Conservation (phyloP, 2,113 vertebrate species). For the Clarias gariepinus region DNA sequence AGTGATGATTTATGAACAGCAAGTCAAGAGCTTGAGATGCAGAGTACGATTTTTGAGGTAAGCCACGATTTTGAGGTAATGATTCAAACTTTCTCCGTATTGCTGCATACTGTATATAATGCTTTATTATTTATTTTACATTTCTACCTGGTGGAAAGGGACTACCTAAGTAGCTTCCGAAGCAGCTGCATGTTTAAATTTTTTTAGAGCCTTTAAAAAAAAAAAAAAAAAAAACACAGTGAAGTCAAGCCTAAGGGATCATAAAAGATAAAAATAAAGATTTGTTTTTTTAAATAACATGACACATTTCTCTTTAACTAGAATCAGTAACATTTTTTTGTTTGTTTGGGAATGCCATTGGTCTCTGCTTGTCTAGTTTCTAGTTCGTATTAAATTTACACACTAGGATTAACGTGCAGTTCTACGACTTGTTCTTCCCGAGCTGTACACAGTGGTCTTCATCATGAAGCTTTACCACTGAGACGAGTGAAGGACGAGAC, state of each 20-base stretch:
- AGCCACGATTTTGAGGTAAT: not conserved
- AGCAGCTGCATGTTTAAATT: not conserved
- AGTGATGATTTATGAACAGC: too few species aligned
- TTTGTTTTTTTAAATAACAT: not conserved
- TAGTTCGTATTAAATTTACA: constrained; percentile 53
- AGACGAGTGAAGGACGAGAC: constrained; percentile 1
- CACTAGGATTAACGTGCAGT: constrained; percentile 39
- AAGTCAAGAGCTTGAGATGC: not conserved
- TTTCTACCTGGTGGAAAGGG: not conserved
- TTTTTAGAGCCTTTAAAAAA: not conserved
- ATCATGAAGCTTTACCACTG: not conserved
- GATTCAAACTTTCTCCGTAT: not conserved
- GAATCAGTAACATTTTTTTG: not conserved
- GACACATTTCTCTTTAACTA: not conserved
- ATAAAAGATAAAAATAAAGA: not conserved
- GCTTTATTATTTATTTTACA: too few species aligned
- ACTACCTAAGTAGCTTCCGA: not conserved
- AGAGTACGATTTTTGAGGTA: not conserved
- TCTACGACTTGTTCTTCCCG: not conserved
- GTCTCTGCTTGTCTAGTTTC: constrained; percentile 31
- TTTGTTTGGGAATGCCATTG: not conserved
- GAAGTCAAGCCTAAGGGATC: not conserved
- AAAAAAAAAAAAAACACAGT: too few species aligned
- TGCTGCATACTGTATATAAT: not conserved
- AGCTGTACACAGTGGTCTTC: not conserved